phyloP scores from a whole-genome alignment of 1,140 invertebrate genomes.

The Holcopasites calliopsidis region DNA sequence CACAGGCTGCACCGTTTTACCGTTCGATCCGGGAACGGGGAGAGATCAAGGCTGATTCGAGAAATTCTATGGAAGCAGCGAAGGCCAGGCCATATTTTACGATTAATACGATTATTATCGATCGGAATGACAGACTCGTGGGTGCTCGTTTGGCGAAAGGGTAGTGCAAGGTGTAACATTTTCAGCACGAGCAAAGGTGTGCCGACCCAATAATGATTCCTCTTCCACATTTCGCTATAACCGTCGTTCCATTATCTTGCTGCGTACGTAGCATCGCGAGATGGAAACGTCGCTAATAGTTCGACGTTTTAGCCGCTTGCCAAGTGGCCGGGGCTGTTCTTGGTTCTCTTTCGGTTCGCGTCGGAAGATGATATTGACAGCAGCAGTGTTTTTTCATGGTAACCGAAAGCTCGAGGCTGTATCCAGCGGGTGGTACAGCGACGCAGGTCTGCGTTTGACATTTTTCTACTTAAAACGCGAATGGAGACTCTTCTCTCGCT shows the following conservation, averaged over 20 bases:
- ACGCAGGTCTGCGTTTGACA: conserved; percentile 20
- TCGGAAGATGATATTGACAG: conserved; percentile 27
- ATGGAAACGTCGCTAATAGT: neutral
- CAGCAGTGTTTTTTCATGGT: conserved; percentile 2
- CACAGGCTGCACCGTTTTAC: neutral
- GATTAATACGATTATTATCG: conserved; percentile 27
- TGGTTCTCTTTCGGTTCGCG: neutral
- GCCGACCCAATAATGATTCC: too few species aligned
- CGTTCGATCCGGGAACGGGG: neutral
- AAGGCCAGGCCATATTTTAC: neutral
- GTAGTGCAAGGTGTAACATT: neutral
- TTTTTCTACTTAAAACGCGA: conserved; percentile 28
- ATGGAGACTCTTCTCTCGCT: neutral
- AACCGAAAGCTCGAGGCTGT: conserved; percentile 21
- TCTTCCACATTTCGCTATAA: too few species aligned
- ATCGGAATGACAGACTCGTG: neutral
- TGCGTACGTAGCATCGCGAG: neutral
- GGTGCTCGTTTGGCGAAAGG: neutral
- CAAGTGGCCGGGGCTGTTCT: neutral
- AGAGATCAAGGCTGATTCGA: conserved; percentile 1
- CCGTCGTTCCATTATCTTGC: neutral
- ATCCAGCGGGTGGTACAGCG: neutral
- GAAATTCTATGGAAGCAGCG: conserved; percentile 3
- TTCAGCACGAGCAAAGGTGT: too few species aligned
- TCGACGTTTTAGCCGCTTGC: neutral